Conservation (phyloP, 2,888 invertebrate species). For the Troides aeacus region DNA sequence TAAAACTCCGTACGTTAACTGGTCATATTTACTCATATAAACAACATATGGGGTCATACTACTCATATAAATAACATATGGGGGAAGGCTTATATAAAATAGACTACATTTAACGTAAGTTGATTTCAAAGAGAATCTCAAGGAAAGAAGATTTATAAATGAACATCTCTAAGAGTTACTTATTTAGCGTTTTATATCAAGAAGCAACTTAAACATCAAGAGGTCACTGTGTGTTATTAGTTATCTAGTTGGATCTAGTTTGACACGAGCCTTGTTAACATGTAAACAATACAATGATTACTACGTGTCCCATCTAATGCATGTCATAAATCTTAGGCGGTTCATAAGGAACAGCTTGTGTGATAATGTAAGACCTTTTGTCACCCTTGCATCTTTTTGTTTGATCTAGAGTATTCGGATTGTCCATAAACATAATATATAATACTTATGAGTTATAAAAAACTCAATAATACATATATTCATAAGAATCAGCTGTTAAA, state of each 20-base stretch:
- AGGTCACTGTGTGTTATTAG: slow-evolving; percentile 46
- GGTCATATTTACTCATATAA: background rate
- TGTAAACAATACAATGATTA: slow-evolving; percentile 35
- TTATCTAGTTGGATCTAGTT: slow-evolving; percentile 45
- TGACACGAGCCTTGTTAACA: slow-evolving; percentile 49
- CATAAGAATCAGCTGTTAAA: too few species aligned
- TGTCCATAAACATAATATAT: too few species aligned
- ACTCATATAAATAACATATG: background rate
- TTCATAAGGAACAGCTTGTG: slow-evolving; percentile 8
- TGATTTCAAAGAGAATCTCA: background rate
- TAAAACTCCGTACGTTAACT: background rate
- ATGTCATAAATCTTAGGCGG: slow-evolving; percentile 20
- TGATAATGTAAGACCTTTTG: slow-evolving; percentile 14
- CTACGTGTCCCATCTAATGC: slow-evolving; percentile 26
- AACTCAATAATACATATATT: too few species aligned
- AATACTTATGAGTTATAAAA: too few species aligned
- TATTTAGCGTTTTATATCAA: slow-evolving; percentile 20
- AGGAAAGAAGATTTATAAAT: background rate
- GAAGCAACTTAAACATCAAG: slow-evolving; percentile 34
- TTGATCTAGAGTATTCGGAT: slow-evolving; percentile 3
- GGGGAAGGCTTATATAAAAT: too few species aligned
- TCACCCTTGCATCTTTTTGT: slow-evolving; percentile 5
- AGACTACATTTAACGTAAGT: background rate
- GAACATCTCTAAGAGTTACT: slow-evolving; percentile 12
- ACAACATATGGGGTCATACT: background rate